These are phyloP conservation scores for Cherax quadricarinatus DNA, from an alignment of 1,140 invertebrate genomes.

Conservation along the genomic window DNA sequence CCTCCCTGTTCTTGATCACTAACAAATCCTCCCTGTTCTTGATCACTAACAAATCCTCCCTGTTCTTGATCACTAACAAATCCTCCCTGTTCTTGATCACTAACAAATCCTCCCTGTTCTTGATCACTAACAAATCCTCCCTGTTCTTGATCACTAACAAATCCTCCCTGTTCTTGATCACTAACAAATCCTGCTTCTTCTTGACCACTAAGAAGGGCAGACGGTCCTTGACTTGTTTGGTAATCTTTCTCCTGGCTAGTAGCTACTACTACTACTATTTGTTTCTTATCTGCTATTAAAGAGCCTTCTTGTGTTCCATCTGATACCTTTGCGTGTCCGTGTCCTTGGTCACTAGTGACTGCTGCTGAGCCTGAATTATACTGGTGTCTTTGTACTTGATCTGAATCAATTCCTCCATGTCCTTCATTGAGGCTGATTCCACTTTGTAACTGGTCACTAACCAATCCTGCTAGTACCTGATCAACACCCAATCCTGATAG, in stretches of 20 bases:
- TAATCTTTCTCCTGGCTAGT: not conserved
- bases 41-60: too few species aligned
- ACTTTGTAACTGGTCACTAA: not conserved
- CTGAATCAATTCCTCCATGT: not conserved
- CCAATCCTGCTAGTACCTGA: conserved; percentile 16
- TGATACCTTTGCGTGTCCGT: too few species aligned
- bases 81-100: too few species aligned
- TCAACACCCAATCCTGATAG: not conserved
- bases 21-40: too few species aligned
- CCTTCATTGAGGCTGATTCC: not conserved
- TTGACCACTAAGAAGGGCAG: not conserved
- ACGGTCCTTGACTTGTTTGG: not conserved
- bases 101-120: too few species aligned
- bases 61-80: too few species aligned
- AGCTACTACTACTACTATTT: not conserved
- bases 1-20: too few species aligned
- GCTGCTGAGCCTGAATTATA: not conserved
- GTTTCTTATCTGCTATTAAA: too few species aligned
- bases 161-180: too few species aligned
- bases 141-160: too few species aligned
- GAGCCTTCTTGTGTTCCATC: too few species aligned
- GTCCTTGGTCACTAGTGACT: not conserved
- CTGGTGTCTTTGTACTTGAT: not conserved
- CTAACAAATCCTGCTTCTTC: conserved; percentile 11
- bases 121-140: too few species aligned